Evolutionary conservation across 2,888 invertebrate genomes (phyloP).

Genomic region (Parnassius smintheus): DNA sequence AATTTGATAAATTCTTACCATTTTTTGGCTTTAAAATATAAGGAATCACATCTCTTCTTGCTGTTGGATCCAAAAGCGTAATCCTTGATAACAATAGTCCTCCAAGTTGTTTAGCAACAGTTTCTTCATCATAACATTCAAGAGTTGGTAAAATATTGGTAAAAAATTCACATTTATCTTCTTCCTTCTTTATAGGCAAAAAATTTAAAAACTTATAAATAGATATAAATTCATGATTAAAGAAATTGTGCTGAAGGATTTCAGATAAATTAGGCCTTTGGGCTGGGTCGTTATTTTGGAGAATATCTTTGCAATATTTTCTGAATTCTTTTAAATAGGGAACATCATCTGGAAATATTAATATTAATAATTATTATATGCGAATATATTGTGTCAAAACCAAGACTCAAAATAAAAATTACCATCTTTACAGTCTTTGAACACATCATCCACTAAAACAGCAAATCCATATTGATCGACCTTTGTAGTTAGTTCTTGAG

Average conservation of each 20-base stretch:
- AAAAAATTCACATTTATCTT: conserved; percentile 90
- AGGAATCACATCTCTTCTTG: conserved; percentile 87
- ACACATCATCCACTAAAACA: conserved; percentile 87
- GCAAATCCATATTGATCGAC: conserved; percentile 91
- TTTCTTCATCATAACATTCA: conserved; percentile 87
- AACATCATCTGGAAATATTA: conserved; percentile 81
- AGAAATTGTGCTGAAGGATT: conserved; percentile 87
- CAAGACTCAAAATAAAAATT: conserved; percentile 30
- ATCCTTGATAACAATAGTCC: conserved; percentile 90
- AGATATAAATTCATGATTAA: conserved; percentile 91
- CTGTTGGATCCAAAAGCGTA: conserved; percentile 91
- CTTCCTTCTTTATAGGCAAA: conserved; percentile 88
- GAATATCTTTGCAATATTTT: conserved; percentile 84
- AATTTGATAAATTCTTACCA: conserved; percentile 67
- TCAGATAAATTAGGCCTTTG: conserved; percentile 85
- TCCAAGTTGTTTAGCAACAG: conserved; percentile 91
- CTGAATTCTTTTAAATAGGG: conserved; percentile 86
- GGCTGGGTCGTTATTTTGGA: conserved; percentile 84
- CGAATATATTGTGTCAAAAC: not conserved
- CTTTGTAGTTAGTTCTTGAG: conserved; percentile 75
- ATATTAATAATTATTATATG: conserved; percentile 4
- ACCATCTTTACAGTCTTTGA: conserved; percentile 82
- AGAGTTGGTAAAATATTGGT: conserved; percentile 85
- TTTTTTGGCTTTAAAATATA: conserved; percentile 85
- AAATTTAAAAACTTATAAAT: conserved; percentile 92